These are phyloP conservation scores for Ceratina australensis DNA, from an alignment of 1,140 invertebrate species.

Conservation along the genomic window DNA sequence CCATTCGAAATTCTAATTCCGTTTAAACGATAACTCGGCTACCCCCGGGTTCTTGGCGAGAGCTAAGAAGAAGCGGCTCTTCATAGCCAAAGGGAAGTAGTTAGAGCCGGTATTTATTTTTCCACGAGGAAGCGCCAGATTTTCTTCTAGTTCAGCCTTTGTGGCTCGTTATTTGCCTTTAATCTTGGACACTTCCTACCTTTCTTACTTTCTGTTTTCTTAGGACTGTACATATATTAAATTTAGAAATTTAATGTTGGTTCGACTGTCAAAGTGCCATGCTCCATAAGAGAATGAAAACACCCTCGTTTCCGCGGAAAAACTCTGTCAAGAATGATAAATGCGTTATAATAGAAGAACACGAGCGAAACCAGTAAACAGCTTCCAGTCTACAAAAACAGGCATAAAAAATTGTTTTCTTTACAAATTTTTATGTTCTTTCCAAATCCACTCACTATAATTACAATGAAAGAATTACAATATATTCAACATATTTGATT, in stretches of 20 bases:
- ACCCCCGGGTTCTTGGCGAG: no score
- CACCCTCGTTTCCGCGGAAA: not conserved
- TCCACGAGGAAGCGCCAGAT: not conserved
- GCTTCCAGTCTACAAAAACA: no score
- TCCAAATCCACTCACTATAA: no score
- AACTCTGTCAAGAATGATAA: slow-evolving; percentile 13
- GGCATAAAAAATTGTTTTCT: not conserved
- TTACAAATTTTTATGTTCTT: no score
- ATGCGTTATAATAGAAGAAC: slow-evolving; percentile 8
- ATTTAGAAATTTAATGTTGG: not conserved
- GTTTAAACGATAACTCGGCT: slow-evolving; percentile 44
- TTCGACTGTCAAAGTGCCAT: no score
- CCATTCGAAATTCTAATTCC: slow-evolving; percentile 61
- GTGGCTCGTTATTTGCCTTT: slow-evolving; percentile 1
- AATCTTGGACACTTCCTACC: slow-evolving; percentile 1
- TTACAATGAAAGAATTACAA: no score
- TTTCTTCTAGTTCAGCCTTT: not conserved
- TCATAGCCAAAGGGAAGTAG: no score
- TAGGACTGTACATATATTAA: no score
- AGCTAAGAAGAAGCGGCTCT: not conserved
- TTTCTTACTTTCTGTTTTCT: no score
- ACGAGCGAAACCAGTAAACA: not conserved
- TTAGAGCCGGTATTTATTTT: not conserved
- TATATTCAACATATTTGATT: no score
- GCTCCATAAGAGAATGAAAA: not conserved